Evolutionary conservation across 1,140 invertebrate species (phyloP), one percentile per base, ranked within the genome.

Genomic region (Drosophila littoralis): DNA sequence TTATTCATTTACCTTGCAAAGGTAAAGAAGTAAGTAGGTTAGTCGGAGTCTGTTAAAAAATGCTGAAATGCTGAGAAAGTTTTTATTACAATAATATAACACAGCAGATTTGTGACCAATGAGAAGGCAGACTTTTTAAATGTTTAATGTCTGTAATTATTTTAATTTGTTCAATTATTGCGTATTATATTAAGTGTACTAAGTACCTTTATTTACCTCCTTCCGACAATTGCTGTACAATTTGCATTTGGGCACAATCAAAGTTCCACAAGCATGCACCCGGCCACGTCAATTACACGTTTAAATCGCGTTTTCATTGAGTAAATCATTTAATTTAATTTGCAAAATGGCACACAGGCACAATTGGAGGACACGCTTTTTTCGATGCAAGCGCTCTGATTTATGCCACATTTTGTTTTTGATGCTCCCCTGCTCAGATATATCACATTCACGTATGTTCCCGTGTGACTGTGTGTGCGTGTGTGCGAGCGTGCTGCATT

Each of bases 281-380:
- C 43, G 35, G 46, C 38, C 68, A 60, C 55, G 42, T 51, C 55
- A 69, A 69, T 85, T 76, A 79, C 60, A 51, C 52, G 63, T 45
- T 79, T 59, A 48, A 79, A 50, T 72, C 48, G 50, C 10, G 51
- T 40, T 66, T 77, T 60, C 52, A 88, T 72, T 72, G 52, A 72
- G 60, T 68, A 82, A 85, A 82, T 82, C 61, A 76, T 79, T 72
- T 51, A 73, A 79, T 88, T 76, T 88, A 69, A 82, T 82, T 85
- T 74, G 43, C 9, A 40, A 66, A 79, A 79, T 72, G 70, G 28
- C 22, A 38, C 46, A 58, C 42, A 38, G 33, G 13, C 28, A 28
- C 28, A 28, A 42, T 38, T 36, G 61, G 10, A 3, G 28, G 28
- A 66, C 46, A 51, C 6, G 28, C n/a, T 42, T 40, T 51, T 35